Base-by-base conservation (phyloP, 2,888 invertebrate genomes). In the Ethmia dodecea region DNA sequence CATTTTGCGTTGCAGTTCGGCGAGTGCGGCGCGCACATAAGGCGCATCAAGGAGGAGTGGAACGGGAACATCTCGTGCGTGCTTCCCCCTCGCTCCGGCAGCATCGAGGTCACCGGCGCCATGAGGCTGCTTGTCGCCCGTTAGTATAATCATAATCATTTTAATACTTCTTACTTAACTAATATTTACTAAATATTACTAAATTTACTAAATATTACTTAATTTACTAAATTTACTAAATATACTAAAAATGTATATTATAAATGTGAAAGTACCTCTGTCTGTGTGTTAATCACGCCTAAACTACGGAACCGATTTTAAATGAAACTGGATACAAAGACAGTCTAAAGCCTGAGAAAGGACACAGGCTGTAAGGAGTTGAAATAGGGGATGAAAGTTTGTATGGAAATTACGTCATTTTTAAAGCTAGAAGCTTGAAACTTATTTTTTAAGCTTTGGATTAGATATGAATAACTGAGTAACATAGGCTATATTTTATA, bases 11-110 rank as follows among this genome's bases (percentile, higher is more conserved):
- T 88, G 1, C 78, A 89, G 58, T 64, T 71, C 1, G 94, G 94
- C 0, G 89, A 94, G 48, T 94, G 94, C 53, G 94, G 94, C 1
- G 90, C 92, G 3, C 86, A 74, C 37, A 91, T 94, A 42, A 80
- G 87, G 39, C 81, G 83, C 36, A 89, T 93, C 10, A 86, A 79
- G 40, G 91, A 92, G 31, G 83, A 77, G 28, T 89, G 92, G 73
- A 92, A 94, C 61, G 94, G 94, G 0, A 83, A 88, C 47, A 88
- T 93, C 47, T 88, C 88, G 31, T 94, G 94, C 60, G 83, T 84
- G 20, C 63, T 94, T 34, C 92, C 91, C 0, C 86, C 90, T 0
- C 72, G 72, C 38, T 80, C 86, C 0, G 89, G 89, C 18, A 68
- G 72, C 31, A 72, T 79, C 6, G 94, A 94, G 57, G 67, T 89